These are phyloP conservation scores for Temnothorax curvispinosus DNA, from an alignment of 1,140 invertebrate genomes.

Conservation along the genomic window DNA sequence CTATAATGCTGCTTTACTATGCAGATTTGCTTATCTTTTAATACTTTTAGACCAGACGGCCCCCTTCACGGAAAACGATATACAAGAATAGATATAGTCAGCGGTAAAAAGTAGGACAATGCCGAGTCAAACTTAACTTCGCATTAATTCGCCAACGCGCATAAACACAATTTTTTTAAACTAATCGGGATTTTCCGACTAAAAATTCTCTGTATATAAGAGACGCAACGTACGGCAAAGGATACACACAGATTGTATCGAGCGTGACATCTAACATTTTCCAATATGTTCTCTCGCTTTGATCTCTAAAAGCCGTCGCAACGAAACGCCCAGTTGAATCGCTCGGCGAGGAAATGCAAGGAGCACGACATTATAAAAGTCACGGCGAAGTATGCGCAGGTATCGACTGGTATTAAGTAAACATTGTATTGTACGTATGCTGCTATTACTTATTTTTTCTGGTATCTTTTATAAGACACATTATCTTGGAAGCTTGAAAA, in stretches of 20 bases:
- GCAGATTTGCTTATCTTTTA: neutral
- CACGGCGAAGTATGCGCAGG: neutral
- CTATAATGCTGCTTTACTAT: neutral
- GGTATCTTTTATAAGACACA: neutral
- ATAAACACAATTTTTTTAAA: constrained; percentile 18
- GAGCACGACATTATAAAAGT: constrained; percentile 36
- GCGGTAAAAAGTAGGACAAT: neutral
- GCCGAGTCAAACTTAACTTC: neutral
- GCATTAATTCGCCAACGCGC: constrained; percentile 3
- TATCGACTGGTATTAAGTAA: constrained; percentile 21
- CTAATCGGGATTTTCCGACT: neutral
- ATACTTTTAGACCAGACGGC: neutral
- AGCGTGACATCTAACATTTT: constrained; percentile 51
- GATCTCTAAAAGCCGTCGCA: constrained; percentile 44
- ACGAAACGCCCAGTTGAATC: constrained; percentile 35
- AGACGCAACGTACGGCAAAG: neutral
- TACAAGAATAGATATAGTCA: neutral
- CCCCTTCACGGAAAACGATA: neutral
- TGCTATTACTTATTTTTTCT: neutral
- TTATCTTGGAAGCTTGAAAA: neutral
- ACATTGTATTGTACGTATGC: neutral
- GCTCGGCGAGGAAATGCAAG: constrained; percentile 33
- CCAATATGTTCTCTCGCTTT: constrained; percentile 39
- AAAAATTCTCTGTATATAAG: neutral
- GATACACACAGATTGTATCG: constrained; percentile 32